A percentile compares a stretch with the other conserved stretches of the same genome.
Evolutionary conservation across 35 echinoderm and acorn worm genomes (phyloP).

Genomic region (Apostichopus californicus): DNA sequence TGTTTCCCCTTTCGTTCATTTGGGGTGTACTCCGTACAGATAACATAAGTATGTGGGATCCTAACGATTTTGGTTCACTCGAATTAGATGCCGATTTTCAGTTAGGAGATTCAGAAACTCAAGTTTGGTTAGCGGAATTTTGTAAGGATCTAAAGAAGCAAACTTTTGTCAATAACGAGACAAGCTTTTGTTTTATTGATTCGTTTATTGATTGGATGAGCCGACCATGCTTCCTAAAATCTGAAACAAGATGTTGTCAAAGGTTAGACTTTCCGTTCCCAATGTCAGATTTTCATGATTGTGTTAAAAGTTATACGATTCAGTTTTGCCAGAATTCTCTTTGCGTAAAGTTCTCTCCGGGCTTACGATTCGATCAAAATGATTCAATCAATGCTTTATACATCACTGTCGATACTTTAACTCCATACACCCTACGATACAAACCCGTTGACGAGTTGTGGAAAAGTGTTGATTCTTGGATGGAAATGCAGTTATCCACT

Average conservation of each 20-base stretch:
- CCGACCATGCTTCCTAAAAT: constrained; percentile 34
- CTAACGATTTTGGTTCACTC: constrained; percentile 28
- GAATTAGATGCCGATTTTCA: constrained; percentile 50
- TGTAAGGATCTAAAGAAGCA: constrained; percentile 26
- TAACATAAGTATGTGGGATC: constrained; percentile 51
- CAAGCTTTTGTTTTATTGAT: constrained; percentile 68
- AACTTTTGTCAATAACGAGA: background rate
- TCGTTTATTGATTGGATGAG: constrained; percentile 67
- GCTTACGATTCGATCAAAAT: constrained; percentile 60
- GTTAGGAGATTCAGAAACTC: constrained; percentile 29
- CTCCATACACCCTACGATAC: constrained; percentile 37
- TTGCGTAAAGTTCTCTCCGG: constrained; percentile 21
- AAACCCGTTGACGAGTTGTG: constrained; percentile 61
- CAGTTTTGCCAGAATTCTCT: background rate
- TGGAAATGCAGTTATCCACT: constrained; percentile 25
- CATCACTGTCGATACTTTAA: constrained; percentile 48
- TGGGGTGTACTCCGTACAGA: constrained; percentile 60
- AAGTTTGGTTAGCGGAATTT: constrained; percentile 55
- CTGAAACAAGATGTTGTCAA: constrained; percentile 60
- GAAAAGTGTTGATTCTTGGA: constrained; percentile 57
- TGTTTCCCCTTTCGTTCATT: constrained; percentile 39
- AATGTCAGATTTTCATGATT: constrained; percentile 51
- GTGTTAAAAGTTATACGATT: constrained; percentile 45
- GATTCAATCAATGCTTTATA: constrained; percentile 59
- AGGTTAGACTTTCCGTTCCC: constrained; percentile 60